Base-by-base conservation (phyloP, 1,140 invertebrate genomes). In the Listronotus oregonensis region DNA sequence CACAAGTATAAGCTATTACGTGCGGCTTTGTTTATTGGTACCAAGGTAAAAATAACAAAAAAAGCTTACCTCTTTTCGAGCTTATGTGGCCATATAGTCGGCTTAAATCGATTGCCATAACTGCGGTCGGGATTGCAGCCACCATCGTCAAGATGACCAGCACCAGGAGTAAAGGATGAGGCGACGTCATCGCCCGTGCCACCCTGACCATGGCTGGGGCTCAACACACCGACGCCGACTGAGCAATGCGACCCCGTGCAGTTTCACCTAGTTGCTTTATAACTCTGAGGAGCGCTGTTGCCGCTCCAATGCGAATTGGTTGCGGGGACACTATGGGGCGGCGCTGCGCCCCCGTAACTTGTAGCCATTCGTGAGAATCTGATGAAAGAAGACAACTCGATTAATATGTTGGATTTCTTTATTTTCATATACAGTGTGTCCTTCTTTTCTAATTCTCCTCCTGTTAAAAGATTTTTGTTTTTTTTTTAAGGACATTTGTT, bases 101-200 rank as follows among this genome's bases (percentile, higher is more conserved):
- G 74, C 84, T 86, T 40, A 89, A 82, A 78, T 89, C 88, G 52
- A 89, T 84, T 27, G 87, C 85, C 75, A 84, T 80, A 51, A 84
- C 83, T 12, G 82, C 74, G 64, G 81, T 79, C 9, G 84, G 82
- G 72, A 86, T 81, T 17, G 82, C 81, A 64, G 82, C 79, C 77
- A 82, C 83, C 62, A 83, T 73, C 15, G 79, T 80, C 40, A 80
- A 78, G 63, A 84, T 77, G 70, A 80, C 80, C 62, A 80, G 77
- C 67, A 80, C 79, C 68, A 77, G 71, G 65, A 77, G 70, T 47
- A 79, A 70, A 71, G 77, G 76, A 69, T 78, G 76, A 73, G 77
- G 75, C 73, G 76, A 73, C 58, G 70, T 70, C 73, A 74, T 75
- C 74, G 74, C 73, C 71, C 73, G 64, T 72, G 74, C 76, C 74